Evolutionary conservation across 1,140 invertebrate genomes (phyloP).

Genomic region (Drosophila bipectinata): DNA sequence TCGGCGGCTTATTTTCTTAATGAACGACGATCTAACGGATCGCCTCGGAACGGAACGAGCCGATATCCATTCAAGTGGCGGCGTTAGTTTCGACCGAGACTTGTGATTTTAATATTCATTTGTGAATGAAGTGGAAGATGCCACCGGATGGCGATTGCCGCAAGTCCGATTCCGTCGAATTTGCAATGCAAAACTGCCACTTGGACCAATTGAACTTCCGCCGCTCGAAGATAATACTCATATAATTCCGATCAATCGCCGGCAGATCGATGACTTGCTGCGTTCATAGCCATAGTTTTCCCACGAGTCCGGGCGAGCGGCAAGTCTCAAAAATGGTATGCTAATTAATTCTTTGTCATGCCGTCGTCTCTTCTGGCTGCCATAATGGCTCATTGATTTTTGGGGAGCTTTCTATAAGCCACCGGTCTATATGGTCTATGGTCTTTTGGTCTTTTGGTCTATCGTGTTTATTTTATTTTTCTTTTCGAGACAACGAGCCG

Average conservation of each 20-base stretch:
- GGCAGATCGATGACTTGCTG: conserved; percentile 22
- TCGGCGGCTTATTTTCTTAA: conserved; percentile 49
- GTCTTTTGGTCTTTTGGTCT: background rate
- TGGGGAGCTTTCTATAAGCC: conserved; percentile 62
- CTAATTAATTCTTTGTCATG: conserved; percentile 75
- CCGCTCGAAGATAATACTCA: conserved; percentile 47
- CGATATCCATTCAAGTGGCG: conserved; percentile 37
- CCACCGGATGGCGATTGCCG: conserved; percentile 38
- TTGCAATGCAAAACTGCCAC: conserved; percentile 57
- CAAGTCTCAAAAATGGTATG: conserved; percentile 67
- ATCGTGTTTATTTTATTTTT: conserved; percentile 1
- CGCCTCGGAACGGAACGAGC: conserved; percentile 33
- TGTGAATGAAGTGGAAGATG: conserved; percentile 45
- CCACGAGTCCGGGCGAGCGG: conserved; percentile 58
- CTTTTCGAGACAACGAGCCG: conserved; percentile 51
- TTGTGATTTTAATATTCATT: conserved; percentile 19
- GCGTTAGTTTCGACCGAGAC: conserved; percentile 24
- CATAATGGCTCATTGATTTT: conserved; percentile 74
- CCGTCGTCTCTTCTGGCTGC: conserved; percentile 32
- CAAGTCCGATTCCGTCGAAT: conserved; percentile 20
- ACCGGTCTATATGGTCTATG: background rate
- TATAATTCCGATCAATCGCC: conserved; percentile 18
- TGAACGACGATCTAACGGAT: conserved; percentile 56
- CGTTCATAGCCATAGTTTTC: conserved; percentile 46
- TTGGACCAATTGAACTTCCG: conserved; percentile 53